Percentiles rank a stretch among this genome's conserved stretches.
Conservation (phyloP, 2,888 invertebrate species). For the Drosophila merina region DNA sequence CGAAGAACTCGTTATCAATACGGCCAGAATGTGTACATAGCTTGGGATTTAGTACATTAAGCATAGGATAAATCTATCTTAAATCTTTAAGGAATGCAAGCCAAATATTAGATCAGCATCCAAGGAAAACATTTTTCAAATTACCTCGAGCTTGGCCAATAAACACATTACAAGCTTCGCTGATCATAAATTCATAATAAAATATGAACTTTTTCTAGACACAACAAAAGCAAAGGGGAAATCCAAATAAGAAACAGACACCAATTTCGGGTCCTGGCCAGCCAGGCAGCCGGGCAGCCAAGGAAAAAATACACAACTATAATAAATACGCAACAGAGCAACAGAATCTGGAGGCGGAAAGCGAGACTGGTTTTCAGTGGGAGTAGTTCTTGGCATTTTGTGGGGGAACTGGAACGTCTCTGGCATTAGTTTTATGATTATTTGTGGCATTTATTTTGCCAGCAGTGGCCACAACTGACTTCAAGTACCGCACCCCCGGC, state of each 20-base stretch:
- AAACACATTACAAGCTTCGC: conserved; percentile 71
- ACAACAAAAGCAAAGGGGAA: conserved; percentile 8
- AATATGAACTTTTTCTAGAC: conserved; percentile 63
- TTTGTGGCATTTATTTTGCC: conserved; percentile 80
- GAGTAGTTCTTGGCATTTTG: conserved; percentile 5
- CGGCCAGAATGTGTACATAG: conserved; percentile 14
- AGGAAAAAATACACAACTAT: conserved; percentile 47
- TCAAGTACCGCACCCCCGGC: conserved; percentile 27
- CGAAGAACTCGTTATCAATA: conserved; percentile 26
- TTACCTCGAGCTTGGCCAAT: conserved; percentile 59
- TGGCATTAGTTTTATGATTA: conserved; percentile 82
- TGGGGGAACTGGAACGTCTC: conserved; percentile 46
- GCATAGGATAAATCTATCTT: not conserved
- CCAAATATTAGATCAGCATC: conserved; percentile 24
- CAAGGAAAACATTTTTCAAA: conserved; percentile 47
- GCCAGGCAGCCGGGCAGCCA: conserved; percentile 12
- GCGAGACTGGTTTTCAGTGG: conserved; percentile 48
- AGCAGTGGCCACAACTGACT: conserved; percentile 49
- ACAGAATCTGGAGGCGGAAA: conserved; percentile 19
- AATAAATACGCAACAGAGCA: conserved; percentile 53
- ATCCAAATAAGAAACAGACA: conserved; percentile 27
- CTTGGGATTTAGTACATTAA: not conserved
- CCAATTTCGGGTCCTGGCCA: conserved; percentile 1
- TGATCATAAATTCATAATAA: conserved; percentile 82
- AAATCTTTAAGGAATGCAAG: not conserved